Evolutionary conservation across 2,888 invertebrate genomes (phyloP), one percentile per base, ranked within the genome.

Genomic region (Meta bourneti): DNA sequence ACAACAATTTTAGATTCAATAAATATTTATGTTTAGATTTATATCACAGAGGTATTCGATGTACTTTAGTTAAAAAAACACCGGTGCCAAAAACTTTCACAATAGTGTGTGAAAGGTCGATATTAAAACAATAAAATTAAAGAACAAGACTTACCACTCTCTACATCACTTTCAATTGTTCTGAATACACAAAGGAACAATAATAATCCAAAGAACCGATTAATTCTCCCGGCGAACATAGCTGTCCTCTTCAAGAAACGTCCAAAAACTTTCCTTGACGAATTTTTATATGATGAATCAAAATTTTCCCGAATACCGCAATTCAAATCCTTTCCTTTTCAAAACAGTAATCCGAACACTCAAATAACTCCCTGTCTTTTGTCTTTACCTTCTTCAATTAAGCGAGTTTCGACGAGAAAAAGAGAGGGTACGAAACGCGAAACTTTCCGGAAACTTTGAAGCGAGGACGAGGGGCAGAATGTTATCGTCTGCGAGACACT

Each of bases 131-230:
- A 34, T 20, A 54, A 61, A 8, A 61, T n/a, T 7, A 61, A 79
- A 34, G 11, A 52, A 79, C 52, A 9, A 1, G 13, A 79, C 79
- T 79, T 34, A 79, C 79, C 79, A 16, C 61, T 79, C 7, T 79
- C 79, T 20, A 79, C 6, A 13, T 79, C 79, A 34, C 7, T 61
- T 16, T 11, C 20, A 19, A n/a, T 20, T 34, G 61, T 54, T 61
- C 16, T 34, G 20, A 0, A 61, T 1, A 19, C 75, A 74, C 8
- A 34, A 19, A 61, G 61, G 13, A 84, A 74, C 11, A 84, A 61
- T 48, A 75, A 75, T 84, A 84, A 84, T 84, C 84, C 84, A 74
- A 84, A 7, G 84, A 75, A 8, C 52, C 54, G 51, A 84, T 72
- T 74, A 84, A 74, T 61, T 84, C 61, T 84, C 54, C 48, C 8